These are phyloP conservation scores for Coenonympha arcania DNA, from an alignment of 2,888 invertebrate genomes.

Conservation along the genomic window DNA sequence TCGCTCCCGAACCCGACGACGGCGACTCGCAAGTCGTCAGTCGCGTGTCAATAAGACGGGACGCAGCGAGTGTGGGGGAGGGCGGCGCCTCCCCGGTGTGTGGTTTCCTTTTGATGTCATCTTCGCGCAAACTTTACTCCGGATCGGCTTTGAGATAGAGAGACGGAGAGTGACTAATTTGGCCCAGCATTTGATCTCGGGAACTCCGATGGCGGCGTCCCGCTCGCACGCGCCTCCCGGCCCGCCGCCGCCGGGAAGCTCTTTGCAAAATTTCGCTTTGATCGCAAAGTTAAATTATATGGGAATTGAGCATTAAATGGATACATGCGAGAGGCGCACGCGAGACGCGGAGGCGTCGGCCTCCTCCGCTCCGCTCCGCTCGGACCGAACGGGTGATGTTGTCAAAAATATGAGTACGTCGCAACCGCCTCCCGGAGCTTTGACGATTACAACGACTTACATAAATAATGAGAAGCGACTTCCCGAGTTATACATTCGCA, in stretches of 20 bases:
- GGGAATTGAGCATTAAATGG: conserved; percentile 74
- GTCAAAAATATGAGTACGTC: conserved; percentile 53
- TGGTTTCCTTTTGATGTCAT: conserved; percentile 76
- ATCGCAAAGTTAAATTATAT: conserved; percentile 76
- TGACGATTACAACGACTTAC: conserved; percentile 65
- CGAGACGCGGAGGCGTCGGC: conserved; percentile 28
- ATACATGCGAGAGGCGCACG: conserved; percentile 64
- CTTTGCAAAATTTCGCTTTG: conserved; percentile 74
- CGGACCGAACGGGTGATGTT: conserved; percentile 43
- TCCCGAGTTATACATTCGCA: conserved; percentile 66
- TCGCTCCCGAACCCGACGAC: conserved; percentile 54
- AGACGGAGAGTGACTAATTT: conserved; percentile 75
- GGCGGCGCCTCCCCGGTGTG: conserved; percentile 68
- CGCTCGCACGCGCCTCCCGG: conserved; percentile 61
- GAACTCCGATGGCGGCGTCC: conserved; percentile 64
- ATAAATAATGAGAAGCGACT: conserved; percentile 71
- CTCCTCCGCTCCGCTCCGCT: conserved; percentile 32
- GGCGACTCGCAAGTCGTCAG: conserved; percentile 69
- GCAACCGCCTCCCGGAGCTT: conserved; percentile 52
- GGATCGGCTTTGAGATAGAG: conserved; percentile 76
- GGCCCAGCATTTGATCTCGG: conserved; percentile 75
- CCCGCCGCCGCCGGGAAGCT: conserved; percentile 67
- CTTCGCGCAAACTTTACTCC: conserved; percentile 76
- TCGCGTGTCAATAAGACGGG: conserved; percentile 73
- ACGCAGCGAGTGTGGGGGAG: conserved; percentile 60